These are phyloP conservation scores for Cotesia vestalis DNA, from an alignment of 1,140 invertebrate species.

Conservation along the genomic window DNA sequence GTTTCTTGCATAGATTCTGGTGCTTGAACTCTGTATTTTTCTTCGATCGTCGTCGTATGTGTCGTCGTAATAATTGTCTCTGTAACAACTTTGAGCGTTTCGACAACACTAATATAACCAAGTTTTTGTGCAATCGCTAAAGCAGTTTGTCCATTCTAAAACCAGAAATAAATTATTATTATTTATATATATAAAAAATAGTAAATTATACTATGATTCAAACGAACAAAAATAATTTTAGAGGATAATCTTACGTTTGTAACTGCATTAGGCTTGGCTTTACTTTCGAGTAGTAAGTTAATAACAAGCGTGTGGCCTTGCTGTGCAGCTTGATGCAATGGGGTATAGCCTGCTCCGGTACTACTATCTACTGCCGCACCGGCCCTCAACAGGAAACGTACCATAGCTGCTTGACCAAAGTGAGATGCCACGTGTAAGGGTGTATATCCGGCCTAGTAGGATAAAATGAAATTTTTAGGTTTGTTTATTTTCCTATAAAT, in stretches of 20 bases:
- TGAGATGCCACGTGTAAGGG: slow-evolving; percentile 96
- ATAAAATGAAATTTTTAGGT: slow-evolving; percentile 18
- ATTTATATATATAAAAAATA: slow-evolving; percentile 20
- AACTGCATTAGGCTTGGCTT: slow-evolving; percentile 92
- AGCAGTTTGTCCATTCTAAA: slow-evolving; percentile 94
- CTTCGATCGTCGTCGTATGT: slow-evolving; percentile 77
- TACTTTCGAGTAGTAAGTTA: slow-evolving; percentile 90
- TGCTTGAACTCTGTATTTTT: slow-evolving; percentile 95
- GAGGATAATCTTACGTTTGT: slow-evolving; percentile 81
- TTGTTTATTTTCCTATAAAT: neutral
- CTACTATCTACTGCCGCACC: slow-evolving; percentile 76
- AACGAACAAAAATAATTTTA: slow-evolving; percentile 24
- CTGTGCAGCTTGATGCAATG: slow-evolving; percentile 97
- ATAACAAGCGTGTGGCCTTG: slow-evolving; percentile 97
- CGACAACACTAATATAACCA: slow-evolving; percentile 97
- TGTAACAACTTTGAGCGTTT: slow-evolving; percentile 96
- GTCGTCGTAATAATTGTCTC: slow-evolving; percentile 85
- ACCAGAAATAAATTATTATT: slow-evolving; percentile 29
- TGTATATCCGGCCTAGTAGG: slow-evolving; percentile 86
- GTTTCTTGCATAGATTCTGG: slow-evolving; percentile 99
- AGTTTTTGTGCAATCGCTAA: slow-evolving; percentile 94
- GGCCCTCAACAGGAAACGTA: slow-evolving; percentile 89
- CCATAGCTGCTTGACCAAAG: slow-evolving; percentile 96
- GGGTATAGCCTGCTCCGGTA: slow-evolving; percentile 92
- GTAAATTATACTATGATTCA: slow-evolving; percentile 10